Evolutionary conservation across 2,113 vertebrate species (phyloP).

Genomic region (Tupaia tana): DNA sequence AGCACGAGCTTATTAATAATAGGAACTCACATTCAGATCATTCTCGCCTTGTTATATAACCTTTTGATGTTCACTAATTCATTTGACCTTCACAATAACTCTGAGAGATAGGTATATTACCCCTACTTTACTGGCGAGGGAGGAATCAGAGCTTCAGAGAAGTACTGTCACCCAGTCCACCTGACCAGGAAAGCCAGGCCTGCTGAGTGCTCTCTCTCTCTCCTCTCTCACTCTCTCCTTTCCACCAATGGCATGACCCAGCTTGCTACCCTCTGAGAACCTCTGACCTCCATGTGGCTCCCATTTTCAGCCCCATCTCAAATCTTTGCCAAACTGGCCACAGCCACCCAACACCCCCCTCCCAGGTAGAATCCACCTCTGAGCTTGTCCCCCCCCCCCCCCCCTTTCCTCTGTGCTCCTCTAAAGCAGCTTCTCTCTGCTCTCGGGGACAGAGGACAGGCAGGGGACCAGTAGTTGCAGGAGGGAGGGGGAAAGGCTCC

Average conservation of each 20-base stretch:
- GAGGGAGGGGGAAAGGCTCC: not conserved
- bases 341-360: not conserved
- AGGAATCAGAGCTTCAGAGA: not conserved
- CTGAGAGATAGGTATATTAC: not conserved
- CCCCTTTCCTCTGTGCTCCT: not conserved
- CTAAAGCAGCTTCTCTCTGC: not conserved
- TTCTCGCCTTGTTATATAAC: not conserved
- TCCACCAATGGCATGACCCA: not conserved
- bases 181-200: not conserved
- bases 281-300: not conserved
- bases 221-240: too few relatives aligned
- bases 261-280: not conserved
- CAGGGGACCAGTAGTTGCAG: not conserved
- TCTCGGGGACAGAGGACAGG: not conserved
- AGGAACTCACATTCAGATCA: not conserved
- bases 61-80: not conserved
- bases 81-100: not conserved
- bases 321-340: not conserved
- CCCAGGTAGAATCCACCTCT: not conserved
- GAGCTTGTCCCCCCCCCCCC: not conserved
- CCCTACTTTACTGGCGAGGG: not conserved
- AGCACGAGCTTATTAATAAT: not conserved
- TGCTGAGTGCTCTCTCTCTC: too few relatives aligned
- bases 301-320: not conserved
- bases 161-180: accelerated